Evolutionary conservation across 92 coral and sea anemone genomes (phyloP).

Genomic region (Paramuricea clavata): DNA sequence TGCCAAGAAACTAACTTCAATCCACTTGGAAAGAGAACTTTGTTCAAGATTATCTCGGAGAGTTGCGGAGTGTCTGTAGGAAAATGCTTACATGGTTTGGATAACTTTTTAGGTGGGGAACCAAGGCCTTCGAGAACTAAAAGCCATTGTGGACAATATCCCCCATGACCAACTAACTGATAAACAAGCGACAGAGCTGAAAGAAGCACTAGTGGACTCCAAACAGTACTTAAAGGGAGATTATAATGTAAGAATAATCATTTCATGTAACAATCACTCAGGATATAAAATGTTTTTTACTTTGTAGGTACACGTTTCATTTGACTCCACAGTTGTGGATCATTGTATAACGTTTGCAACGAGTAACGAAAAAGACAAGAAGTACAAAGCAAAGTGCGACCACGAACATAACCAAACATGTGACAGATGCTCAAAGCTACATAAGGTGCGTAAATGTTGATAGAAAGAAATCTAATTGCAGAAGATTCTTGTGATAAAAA

Average conservation of each 20-base stretch:
- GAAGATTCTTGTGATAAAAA: too few relatives aligned
- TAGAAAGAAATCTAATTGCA: too few relatives aligned
- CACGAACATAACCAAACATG: constrained; percentile 30
- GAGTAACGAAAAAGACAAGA: constrained; percentile 38
- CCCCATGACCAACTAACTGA: constrained; percentile 10
- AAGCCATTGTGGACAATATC: constrained; percentile 36
- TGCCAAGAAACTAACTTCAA: constrained; percentile 49
- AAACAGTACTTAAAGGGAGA: constrained; percentile 57
- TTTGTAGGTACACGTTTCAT: constrained; percentile 51
- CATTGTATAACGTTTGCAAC: constrained; percentile 53
- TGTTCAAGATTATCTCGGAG: constrained; percentile 52
- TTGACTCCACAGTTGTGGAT: constrained; percentile 46
- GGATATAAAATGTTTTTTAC: neutral
- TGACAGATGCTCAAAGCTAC: constrained; percentile 44
- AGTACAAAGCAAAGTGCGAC: constrained; percentile 41
- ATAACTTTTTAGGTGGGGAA: constrained; percentile 50
- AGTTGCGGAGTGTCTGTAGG: constrained; percentile 54
- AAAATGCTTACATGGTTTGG: constrained; percentile 51
- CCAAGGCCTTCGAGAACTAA: constrained; percentile 49
- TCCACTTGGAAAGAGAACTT: constrained; percentile 38
- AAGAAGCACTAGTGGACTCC: constrained; percentile 37
- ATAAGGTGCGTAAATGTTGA: constrained; percentile 20
- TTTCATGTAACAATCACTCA: neutral
- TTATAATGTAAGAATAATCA: constrained; percentile 42
- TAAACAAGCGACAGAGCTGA: constrained; percentile 31